phyloP scores from a whole-genome alignment of 2,113 vertebrate species.

The Lamprologus tigripictilis region DNA sequence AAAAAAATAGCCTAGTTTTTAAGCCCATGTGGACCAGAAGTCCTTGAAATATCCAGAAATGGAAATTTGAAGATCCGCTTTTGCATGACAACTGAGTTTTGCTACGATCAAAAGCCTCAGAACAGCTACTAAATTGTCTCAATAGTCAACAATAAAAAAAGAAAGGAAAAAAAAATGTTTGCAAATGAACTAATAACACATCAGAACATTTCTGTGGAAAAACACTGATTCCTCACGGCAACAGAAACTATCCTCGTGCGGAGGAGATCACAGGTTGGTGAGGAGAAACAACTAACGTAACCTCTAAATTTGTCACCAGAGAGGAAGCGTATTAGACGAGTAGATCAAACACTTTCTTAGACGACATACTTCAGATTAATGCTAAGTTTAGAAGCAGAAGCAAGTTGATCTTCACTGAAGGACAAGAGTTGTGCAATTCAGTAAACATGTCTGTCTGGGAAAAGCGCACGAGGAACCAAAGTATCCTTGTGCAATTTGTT shows the following conservation, averaged over 20 bases:
- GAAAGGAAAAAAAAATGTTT: not conserved
- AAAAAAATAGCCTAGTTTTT: not conserved
- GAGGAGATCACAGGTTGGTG: not conserved
- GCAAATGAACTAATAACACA: not conserved
- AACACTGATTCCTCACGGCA: not conserved
- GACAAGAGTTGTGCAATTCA: not conserved
- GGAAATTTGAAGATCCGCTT: not conserved
- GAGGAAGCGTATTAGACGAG: not conserved
- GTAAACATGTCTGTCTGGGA: not conserved
- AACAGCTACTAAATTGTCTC: not conserved
- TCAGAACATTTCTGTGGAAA: not conserved
- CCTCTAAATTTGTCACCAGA: not conserved
- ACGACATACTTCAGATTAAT: not conserved
- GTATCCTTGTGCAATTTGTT: slow-evolving; percentile 1
- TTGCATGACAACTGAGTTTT: not conserved
- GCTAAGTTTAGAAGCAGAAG: not conserved
- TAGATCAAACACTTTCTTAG: not conserved
- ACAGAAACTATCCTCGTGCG: not conserved
- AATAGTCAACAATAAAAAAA: not conserved
- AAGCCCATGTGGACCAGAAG: not conserved
- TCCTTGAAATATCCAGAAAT: not conserved
- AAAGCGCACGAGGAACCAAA: not conserved
- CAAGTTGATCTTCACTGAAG: not conserved
- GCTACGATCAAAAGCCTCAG: not conserved
- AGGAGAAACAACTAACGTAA: not conserved